Conservation (phyloP, 2,797 vertebrate species). For the Distichodus sexfasciatus region DNA sequence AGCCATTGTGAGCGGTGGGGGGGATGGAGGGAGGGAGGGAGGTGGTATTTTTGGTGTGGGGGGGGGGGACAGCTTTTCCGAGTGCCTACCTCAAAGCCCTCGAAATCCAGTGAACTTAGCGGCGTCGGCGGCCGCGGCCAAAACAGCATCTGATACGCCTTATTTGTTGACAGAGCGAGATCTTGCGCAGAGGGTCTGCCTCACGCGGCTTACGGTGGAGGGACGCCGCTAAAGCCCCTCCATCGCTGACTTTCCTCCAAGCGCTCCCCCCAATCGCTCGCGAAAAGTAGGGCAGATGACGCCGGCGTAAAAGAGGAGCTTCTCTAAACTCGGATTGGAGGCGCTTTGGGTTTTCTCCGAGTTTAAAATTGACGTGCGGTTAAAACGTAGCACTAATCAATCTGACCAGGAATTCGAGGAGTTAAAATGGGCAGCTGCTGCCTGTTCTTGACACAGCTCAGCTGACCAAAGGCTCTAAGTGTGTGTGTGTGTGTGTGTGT, state of each 20-base stretch:
- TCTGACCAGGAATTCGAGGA: no score
- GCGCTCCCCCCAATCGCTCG: conserved; percentile 32
- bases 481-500: conserved; percentile 22
- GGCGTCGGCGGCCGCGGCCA: conserved; percentile 67
- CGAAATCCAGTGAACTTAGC: conserved; percentile 77
- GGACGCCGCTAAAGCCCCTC: conserved; percentile 57
- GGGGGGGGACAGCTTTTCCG: conserved; percentile 48
- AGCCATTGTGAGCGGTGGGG: neutral
- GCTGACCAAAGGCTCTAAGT: conserved; percentile 19
- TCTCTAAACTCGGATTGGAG: conserved; percentile 13
- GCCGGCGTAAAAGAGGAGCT: conserved; percentile 8
- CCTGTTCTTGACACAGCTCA: neutral
- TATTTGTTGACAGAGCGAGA: conserved; percentile 79
- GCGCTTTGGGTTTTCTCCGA: neutral
- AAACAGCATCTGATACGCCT: conserved; percentile 81
- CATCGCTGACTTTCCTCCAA: conserved; percentile 41
- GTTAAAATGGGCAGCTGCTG: no score
- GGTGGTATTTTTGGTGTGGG: no score
- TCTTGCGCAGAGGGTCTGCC: conserved; percentile 74
- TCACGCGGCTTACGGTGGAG: conserved; percentile 68
- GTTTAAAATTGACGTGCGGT: no score
- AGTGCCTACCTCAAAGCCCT: conserved; percentile 60
- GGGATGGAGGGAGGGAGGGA: conserved; percentile 27
- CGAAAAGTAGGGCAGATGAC: conserved; percentile 51
- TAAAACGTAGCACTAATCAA: no score